Evolutionary conservation across 2,797 vertebrate species (phyloP), one percentile per base, ranked within the genome.

Genomic region (Zalophus californianus): DNA sequence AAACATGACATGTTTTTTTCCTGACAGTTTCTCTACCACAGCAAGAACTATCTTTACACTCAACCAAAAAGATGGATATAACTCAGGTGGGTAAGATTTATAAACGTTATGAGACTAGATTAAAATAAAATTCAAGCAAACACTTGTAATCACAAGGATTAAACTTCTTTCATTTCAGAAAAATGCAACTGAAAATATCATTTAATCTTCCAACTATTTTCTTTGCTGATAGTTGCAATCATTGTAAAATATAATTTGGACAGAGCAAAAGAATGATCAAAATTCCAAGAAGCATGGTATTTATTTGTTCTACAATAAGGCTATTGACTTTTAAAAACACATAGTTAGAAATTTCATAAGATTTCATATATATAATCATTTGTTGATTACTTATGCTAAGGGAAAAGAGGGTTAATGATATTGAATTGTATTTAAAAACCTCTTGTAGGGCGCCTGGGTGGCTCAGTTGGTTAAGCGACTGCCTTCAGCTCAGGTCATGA

Each of bases 11-110:
- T 6, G 7, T 92, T 93, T 89, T 79, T 58, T 75, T 90, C 38
- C 66, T 93, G 75, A 95, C 38, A 73, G 38, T 78, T 85, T 91
- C 90, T 80, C n/a, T 27, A 80, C 32, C 18, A 21, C 44, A 78
- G 41, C 8, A 97, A 92, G 72, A 88, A 84, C 87, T 94, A 72
- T 94, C 13, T 41, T 96, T 88, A 86, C 3, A 56, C 41, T 60
- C 27, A 77, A 50, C 52, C 8, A 70, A 90, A 96, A 77, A 35
- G 29, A 87, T 54, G 52, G 23, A 60, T 92, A 29, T 35, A 52
- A 18, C 41, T 86, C 60, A 85, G 72, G 7, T 29, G 90, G 41
- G 4, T 44, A 95, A 94, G 29, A 87, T 54, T 90, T 58, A 23
- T 10, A 92, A 95, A 82, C 18, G 32, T 62, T 5, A 52, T 52